Percentiles rank a stretch among this genome's conserved stretches.
These are phyloP conservation scores for Tetragnatha versicolor DNA, from an alignment of 1,140 invertebrate genomes.

Conservation along the genomic window DNA sequence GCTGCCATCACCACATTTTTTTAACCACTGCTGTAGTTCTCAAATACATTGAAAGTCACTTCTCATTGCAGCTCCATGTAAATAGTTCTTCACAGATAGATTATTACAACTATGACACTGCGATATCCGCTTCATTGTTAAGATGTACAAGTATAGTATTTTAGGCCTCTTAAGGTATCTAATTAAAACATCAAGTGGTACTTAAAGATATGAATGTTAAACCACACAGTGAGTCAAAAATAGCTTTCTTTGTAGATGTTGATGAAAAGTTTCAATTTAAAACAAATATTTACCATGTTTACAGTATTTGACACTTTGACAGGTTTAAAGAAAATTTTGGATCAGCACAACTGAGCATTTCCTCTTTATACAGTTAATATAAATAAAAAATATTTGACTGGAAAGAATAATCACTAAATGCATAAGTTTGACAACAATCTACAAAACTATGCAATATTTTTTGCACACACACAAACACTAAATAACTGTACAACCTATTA, in stretches of 20 bases:
- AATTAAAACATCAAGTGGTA: constrained; percentile 33
- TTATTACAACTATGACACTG: constrained; percentile 38
- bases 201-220: constrained; percentile 50
- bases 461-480: constrained; percentile 25
- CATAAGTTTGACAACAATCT: constrained; percentile 38
- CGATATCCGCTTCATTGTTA: constrained; percentile 20
- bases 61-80: constrained; percentile 35
- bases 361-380: constrained; percentile 22
- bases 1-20: constrained; percentile 50
- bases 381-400: constrained; percentile 40
- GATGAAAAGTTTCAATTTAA: constrained; percentile 14
- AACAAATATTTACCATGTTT: constrained; percentile 14
- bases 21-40: constrained; percentile 38
- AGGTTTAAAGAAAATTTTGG: constrained; percentile 29
- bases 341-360: constrained; percentile 27
- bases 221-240: constrained; percentile 40
- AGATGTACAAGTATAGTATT: constrained; percentile 35
- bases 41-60: constrained; percentile 35
- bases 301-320: constrained; percentile 34
- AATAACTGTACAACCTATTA: constrained; percentile 32
- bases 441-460: constrained; percentile 37
- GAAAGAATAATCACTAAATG: constrained; percentile 35
- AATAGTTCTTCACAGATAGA: constrained; percentile 10
- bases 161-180: constrained; percentile 37
- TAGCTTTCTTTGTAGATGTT: constrained; percentile 35